Base-by-base conservation (phyloP, 2,888 invertebrate genomes). In the Campaea margaritaria region DNA sequence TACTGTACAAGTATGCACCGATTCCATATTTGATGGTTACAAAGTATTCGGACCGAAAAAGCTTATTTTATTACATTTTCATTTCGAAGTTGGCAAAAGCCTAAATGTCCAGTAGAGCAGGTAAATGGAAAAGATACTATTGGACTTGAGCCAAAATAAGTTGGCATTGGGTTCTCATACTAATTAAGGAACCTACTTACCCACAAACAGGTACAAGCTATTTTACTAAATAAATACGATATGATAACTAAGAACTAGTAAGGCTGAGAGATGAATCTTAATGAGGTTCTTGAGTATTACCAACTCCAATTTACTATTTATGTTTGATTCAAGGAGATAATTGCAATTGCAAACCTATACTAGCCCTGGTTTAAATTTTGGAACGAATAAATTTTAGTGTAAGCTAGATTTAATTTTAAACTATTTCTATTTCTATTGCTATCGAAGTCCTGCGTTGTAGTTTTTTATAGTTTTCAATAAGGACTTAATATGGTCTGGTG, bases 161-260 rank as follows among this genome's bases (percentile, higher is more conserved):
- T 67, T 67, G 69, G 69, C 69, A 67, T 46, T 52, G 45, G 62
- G 53, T 51, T 43, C 56, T 60, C 60, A 67, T 69, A 64, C 61
- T 69, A 67, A 67, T 67, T 65, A 65, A 61, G 62, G 57, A 64
- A 58, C 62, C 62, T 48, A 64, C 54, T 65, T 67, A 62, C 58
- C 45, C 16, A 58, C 58, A 57, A 47, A 51, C 45, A 14, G 16
- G 46, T 58, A 43, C 49, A 43, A 51, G 57, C 58, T 42, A 49
- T 14, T 58, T 56, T 31, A 44, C 41, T 42, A 50, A 58, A 43
- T 43, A 56, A 38, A 45, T 28, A 48, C 27, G 21, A 31, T 21
- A 21, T 21, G 21, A 21, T 21, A 21, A 21, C 21, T 21, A 13
- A 10, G 10, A 46, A 14, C 9, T 11, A 45, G 15, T n/a, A 7